These are phyloP conservation scores for Pandemis heparana DNA, from an alignment of 2,888 invertebrate genomes.

Conservation along the genomic window DNA sequence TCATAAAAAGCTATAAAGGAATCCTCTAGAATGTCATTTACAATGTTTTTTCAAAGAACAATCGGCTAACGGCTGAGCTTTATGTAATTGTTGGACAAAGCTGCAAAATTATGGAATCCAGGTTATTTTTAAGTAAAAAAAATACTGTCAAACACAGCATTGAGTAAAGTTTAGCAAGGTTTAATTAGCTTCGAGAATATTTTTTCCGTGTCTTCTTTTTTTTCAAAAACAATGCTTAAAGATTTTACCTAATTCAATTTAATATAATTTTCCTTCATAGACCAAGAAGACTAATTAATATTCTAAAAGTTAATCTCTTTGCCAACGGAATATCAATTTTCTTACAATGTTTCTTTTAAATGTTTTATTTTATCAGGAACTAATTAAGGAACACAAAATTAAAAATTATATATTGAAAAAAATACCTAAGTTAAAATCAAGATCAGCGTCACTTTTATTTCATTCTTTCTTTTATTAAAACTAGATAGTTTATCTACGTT, in stretches of 20 bases:
- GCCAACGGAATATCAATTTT: constrained; percentile 3
- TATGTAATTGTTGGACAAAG: constrained; percentile 16
- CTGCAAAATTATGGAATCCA: constrained; percentile 5
- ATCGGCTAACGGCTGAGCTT: background rate
- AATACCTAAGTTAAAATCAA: no score
- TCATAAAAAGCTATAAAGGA: constrained; percentile 30
- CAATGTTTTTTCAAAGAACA: constrained; percentile 29
- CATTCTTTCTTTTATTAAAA: no score
- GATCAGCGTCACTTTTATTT: no score
- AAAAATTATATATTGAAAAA: background rate
- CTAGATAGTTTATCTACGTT: no score
- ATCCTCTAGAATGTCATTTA: constrained; percentile 32
- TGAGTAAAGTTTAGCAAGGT: no score
- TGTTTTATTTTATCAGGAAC: background rate
- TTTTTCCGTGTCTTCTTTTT: background rate
- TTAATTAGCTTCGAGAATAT: background rate
- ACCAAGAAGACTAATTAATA: background rate
- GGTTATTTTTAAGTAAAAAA: background rate
- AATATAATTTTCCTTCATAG: background rate
- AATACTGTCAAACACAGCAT: background rate
- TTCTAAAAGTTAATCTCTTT: constrained; percentile 11
- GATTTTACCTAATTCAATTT: no score
- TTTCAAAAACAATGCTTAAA: background rate
- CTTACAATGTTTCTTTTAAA: background rate
- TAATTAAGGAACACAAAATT: background rate